Percentiles rank a stretch among this genome's conserved stretches.
Evolutionary conservation across 2,797 vertebrate species (phyloP).

Genomic region (Phaenicophaeus curvirostris): DNA sequence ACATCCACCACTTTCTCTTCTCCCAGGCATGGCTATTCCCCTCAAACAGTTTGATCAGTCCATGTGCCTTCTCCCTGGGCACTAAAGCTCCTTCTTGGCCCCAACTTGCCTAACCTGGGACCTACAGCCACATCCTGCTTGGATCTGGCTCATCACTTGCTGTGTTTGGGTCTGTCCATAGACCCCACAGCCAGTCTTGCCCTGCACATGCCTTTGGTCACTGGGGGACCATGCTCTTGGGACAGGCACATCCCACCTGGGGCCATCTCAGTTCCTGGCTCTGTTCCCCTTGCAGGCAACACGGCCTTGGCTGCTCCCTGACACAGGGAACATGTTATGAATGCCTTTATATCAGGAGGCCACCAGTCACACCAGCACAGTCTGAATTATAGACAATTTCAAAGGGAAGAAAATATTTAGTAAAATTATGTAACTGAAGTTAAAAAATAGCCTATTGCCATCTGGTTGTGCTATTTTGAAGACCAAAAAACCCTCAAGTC

Average conservation of each 20-base stretch:
- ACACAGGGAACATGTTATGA: not conserved
- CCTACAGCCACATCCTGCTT: not conserved
- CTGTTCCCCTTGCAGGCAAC: not conserved
- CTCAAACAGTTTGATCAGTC: not conserved
- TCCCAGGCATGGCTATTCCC: not conserved
- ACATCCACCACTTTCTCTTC: not conserved
- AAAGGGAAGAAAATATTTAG: conserved; percentile 51
- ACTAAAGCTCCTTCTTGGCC: not conserved
- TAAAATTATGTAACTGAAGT: conserved; percentile 52
- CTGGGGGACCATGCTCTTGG: fast-evolving
- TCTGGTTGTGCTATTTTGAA: conserved; percentile 61
- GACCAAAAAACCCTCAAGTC: conserved; percentile 20
- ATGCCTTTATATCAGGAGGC: not conserved
- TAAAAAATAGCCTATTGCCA: conserved; percentile 58
- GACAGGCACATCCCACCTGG: not conserved
- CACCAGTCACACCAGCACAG: not conserved
- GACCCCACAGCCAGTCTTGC: fast-evolving
- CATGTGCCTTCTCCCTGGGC: not conserved
- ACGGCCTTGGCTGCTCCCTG: not conserved
- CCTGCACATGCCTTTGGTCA: not conserved
- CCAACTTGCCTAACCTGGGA: not conserved
- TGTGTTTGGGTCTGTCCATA: not conserved
- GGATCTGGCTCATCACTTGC: not conserved
- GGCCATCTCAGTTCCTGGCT: not conserved
- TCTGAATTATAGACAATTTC: not conserved